phyloP scores from a whole-genome alignment of 1,140 invertebrate species.

The Drosophila lacertosa region DNA sequence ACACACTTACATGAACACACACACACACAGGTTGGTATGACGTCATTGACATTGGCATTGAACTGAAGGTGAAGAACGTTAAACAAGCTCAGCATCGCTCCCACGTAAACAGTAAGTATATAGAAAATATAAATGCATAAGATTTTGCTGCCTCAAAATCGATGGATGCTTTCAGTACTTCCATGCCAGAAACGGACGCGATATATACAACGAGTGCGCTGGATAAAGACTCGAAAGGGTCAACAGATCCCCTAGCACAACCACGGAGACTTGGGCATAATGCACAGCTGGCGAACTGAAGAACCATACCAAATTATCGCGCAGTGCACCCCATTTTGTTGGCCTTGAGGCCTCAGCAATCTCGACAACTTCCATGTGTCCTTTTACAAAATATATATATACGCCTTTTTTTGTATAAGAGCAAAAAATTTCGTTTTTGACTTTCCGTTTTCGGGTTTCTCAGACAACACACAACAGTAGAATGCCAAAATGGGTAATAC shows the following conservation, averaged over 20 bases:
- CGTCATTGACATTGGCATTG: constrained; percentile 77
- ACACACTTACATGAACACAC: constrained; percentile 39
- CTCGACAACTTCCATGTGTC: constrained; percentile 8
- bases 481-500: not conserved
- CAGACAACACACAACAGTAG: constrained; percentile 2
- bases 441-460: not conserved
- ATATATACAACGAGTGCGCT: constrained; percentile 48
- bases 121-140: constrained; percentile 18
- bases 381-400: not conserved
- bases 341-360: not conserved
- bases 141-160: not conserved
- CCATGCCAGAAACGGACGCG: constrained; percentile 49
- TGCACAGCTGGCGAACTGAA: constrained; percentile 35
- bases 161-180: not conserved
- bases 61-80: constrained; percentile 36
- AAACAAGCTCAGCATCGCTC: constrained; percentile 45
- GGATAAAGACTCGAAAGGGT: constrained; percentile 44
- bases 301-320: constrained; percentile 26
- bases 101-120: constrained; percentile 33
- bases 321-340: not conserved
- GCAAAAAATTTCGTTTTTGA: not conserved
- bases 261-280: constrained; percentile 26
- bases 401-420: not conserved
- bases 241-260: constrained; percentile 42
- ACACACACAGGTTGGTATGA: constrained; percentile 32